Evolutionary conservation across 2,113 vertebrate species (phyloP), one percentile per base, ranked within the genome.

Genomic region (Montifringilla adamsi): DNA sequence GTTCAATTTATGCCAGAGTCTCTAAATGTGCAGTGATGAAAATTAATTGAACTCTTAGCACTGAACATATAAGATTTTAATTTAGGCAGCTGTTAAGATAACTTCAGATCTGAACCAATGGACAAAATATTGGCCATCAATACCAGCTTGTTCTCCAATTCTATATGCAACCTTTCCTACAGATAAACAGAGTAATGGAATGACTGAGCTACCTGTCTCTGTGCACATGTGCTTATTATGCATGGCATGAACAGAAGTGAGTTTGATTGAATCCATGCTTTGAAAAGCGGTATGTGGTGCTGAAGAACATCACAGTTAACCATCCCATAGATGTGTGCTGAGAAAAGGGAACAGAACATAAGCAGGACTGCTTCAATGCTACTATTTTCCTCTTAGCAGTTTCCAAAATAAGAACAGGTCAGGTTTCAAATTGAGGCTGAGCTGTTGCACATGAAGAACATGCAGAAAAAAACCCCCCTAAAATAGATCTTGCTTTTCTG

Each of bases 361-460:
- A 83, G 79, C 39, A 91, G 85, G 67, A 74, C 82, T 90, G 59
- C 84, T 63, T 90, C 85, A 74, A 44, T 59, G 37, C 83, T 93
- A 50, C 84, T 94, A 33, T 87, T 95, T 79, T 55, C 20, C 87
- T 91, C 89, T 66, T 58, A 62, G 81, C 72, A 31, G 23, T 82
- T 97, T 92, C 94, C 89, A 95, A 94, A 97, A 95, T 95, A 94
- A 92, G 87, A 95, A 78, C 62, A 68, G 96, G 69, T 97, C 95
- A 87, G 62, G 50, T 97, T 97, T 94, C 96, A 96, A 87, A 84
- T 16, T 56, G 58, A 68, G 87, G 62, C 87, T 76, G 86, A 91
- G 77, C 89, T 84, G 47, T 68, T 82, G 84, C 89, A 89, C 21
- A 8, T 92, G 90, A 84, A 94, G 64, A 89, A 95, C 59, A 82